Evolutionary conservation across 2,113 vertebrate genomes (phyloP), one percentile per base, ranked within the genome.

Genomic region (Cinclus mexicanus): DNA sequence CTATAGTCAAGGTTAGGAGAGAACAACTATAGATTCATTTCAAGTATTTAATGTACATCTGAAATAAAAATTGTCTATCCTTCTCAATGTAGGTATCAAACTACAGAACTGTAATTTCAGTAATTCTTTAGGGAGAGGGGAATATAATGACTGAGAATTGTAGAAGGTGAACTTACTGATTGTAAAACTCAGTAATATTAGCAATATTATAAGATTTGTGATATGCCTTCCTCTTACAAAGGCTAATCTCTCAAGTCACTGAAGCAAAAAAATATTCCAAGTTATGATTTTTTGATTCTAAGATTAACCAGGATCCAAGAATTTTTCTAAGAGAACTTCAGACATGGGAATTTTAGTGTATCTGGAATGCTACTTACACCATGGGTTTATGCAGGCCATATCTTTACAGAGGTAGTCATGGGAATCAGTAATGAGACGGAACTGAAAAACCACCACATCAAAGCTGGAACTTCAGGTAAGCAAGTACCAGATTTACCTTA

Each of bases 181-280:
- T 93, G 53, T 91, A 89, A 95, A 96, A 67, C 93, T 90, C n/a
- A 76, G 65, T 72, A 83, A 50, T 72, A 87, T 72, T 87, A 72
- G 49, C 67, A 90, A 79, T 85, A 85, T 16, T 57, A 21, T 80
- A 87, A 72, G 44, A 84, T 94, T 65, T 87, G 68, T 82, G 31
- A 19, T 61, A 37, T 83, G 70, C 6, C 37, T 90, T 39, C 61
- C 18, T 81, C n/a, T 76, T 68, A 63, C 3, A 26, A 92, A 80
- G 77, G 50, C 28, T 90, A 67, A 78, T 89, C 39, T 84, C 39
- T 89, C 52, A 78, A 84, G 41, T 68, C 52, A 56, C 35, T 56
- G 29, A 33, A 41, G 77, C 39, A 89, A 78, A 95, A 79, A 70
- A 41, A 56, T 7, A 47, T 42, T 67, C 41, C 10, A 88, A 41